Conservation (phyloP, 1,140 invertebrate genomes). For the Dysdera silvatica region DNA sequence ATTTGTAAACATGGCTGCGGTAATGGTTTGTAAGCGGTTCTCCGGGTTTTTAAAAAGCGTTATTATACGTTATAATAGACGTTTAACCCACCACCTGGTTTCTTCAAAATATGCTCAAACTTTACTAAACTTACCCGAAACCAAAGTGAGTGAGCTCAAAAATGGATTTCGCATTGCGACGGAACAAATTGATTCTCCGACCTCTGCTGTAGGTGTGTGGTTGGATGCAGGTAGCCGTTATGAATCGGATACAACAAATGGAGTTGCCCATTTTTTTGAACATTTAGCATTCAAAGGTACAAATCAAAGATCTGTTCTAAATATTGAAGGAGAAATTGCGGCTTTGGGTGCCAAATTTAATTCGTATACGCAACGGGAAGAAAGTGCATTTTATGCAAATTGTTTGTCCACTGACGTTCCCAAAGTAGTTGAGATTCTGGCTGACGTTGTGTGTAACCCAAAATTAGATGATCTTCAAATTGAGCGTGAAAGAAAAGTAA, state of each 20-base stretch:
- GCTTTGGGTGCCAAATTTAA: conserved; percentile 98
- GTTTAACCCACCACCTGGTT: conserved; percentile 2
- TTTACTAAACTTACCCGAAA: conserved; percentile 77
- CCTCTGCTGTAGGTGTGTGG: conserved; percentile 96
- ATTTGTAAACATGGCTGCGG: too few relatives aligned
- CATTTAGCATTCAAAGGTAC: conserved; percentile 99
- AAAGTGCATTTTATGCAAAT: conserved; percentile 99
- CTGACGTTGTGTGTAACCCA: conserved; percentile 96
- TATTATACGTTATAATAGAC: too few relatives aligned
- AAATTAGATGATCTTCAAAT: conserved; percentile 84
- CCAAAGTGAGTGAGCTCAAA: conserved; percentile 72
- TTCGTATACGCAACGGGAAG: conserved; percentile 97
- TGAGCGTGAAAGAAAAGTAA: conserved; percentile 94
- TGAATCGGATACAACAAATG: conserved; percentile 90
- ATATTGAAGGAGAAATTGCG: conserved; percentile 94
- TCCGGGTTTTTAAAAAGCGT: too few relatives aligned
- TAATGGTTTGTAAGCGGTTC: too few relatives aligned
- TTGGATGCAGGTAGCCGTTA: conserved; percentile 98
- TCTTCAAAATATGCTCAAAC: conserved; percentile 34
- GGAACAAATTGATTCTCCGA: conserved; percentile 87
- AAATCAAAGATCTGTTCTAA: conserved; percentile 82
- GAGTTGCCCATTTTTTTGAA: conserved; percentile 98
- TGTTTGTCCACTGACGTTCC: conserved; percentile 83
- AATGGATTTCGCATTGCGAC: conserved; percentile 89
- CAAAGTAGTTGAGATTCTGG: conserved; percentile 83